Base-by-base conservation (phyloP, 2,888 invertebrate species). In the Smittia aterrima region DNA sequence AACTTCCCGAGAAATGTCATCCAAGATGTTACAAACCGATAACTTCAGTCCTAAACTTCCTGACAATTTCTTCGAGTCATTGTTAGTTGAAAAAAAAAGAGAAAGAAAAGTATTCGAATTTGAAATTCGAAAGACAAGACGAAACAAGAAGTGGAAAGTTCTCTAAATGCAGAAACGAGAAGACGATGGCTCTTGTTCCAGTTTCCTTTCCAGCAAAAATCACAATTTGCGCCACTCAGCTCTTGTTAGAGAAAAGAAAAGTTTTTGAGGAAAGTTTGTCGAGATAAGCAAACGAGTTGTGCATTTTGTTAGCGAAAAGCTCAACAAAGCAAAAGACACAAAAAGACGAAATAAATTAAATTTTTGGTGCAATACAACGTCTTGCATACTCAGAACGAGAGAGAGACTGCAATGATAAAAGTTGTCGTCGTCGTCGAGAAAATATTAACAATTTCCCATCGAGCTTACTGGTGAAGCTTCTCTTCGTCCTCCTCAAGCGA, bases 1-100 rank as follows among this genome's bases (percentile, higher is more conserved):
- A 27, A 27, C 24, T 27, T 24, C 20, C 24, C 66, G n/a, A 3
- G 9, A n/a, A 24, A 27, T 27, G 58, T 58, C 58, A 18, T 22
- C 58, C 72, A 72, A 72, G 58, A 72, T 72, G 72, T 72, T 72
- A 38, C 72, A 58, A 18, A 20, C 40, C 20, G 62, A 72, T 72
- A 62, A 72, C 62, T 72, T 72, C 18, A 58, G 58, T 72, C 58
- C 58, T 13, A 58, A 58, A 58, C 20, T 58, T 58, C 16, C 18
- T 2, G 9, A 20, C 20, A 58, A 58, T 18, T 58, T 9, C 16
- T n/a, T 47, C 47, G 32, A 32, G 32, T n/a, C 16, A 47, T 47
- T 47, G 47, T 47, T 18, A 1, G 13, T 7, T 64, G 18, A 32
- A 16, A 16, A 66, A 64, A 22, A 20, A 66, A 66, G 20, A n/a